Evolutionary conservation across 2,113 vertebrate species (phyloP), one percentile per base, ranked within the genome.

Genomic region (Microtus oregoni): DNA sequence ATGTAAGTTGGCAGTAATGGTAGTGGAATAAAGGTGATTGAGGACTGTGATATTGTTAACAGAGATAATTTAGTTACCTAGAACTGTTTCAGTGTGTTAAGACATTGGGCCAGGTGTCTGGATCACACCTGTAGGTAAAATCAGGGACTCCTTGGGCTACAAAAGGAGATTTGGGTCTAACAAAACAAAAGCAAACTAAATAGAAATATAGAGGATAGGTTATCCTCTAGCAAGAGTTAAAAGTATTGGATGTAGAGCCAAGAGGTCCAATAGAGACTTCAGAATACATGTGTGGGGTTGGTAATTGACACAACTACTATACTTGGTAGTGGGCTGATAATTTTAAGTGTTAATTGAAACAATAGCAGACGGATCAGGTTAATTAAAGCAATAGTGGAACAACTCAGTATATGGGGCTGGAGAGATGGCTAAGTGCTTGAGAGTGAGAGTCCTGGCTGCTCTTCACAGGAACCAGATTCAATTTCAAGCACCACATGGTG

Each of bases 321-420:
- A 83, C 89, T 96, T 96, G 73, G 35, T 91, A 94, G 77, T 94
- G 89, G 75, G 82, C 47, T 96, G 79, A 94, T 89, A 92, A 86
- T 90, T 89, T 89, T 77, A 92, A 44, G 47, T 95, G 70, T 79
- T 94, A 90, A 68, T 92, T 96, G 94, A 97, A 97, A 78, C 44
- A 95, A 5, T 92, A 93, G 63, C 75, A 87, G 44, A 92, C 88
- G 55, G 90, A 81, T 93, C 19, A 20, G 17, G 58, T 20, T 58
- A 58, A 58, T 58, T 58, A 58, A 20, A 58, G 58, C 58, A 58
- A 7, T 58, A 58, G 58, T 20, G 58, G 58, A 70, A 81, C 19
- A 92, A 89, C 77, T 92, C 70, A 90, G 61, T 77, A 55, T 52
- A 55, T 91, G 76, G 15, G 28, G 30, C 8, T 79, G 30, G 47